phyloP scores from a whole-genome alignment of 35 echinoderm and acorn worm species.

The Patiria miniata region DNA sequence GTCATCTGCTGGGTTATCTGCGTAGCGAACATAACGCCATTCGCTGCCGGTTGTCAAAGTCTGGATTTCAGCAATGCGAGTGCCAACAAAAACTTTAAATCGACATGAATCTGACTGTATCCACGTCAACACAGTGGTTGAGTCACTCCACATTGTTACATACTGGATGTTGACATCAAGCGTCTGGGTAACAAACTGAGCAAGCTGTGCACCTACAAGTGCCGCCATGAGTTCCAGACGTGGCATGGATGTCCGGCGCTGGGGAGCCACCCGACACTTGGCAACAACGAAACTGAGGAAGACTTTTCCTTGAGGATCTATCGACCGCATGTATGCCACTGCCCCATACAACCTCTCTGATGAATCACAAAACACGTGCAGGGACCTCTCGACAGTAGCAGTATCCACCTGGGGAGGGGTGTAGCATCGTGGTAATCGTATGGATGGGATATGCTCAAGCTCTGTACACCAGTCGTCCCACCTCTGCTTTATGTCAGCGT shows the following conservation, averaged over 20 bases:
- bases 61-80: slow-evolving; percentile 25
- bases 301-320: slow-evolving; percentile 24
- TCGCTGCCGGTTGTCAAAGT: slow-evolving; percentile 33
- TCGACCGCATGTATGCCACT: slow-evolving; percentile 33
- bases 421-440: neutral
- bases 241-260: neutral
- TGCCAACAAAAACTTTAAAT: slow-evolving; percentile 41
- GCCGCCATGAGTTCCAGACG: slow-evolving; percentile 27
- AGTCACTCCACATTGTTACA: slow-evolving; percentile 51
- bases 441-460: neutral
- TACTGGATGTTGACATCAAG: slow-evolving; percentile 11
- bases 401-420: neutral
- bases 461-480: neutral
- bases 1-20: slow-evolving; percentile 60
- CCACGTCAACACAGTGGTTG: slow-evolving; percentile 39
- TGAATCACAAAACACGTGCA: slow-evolving; percentile 16
- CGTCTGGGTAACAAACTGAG: neutral
- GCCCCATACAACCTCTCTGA: slow-evolving; percentile 38
- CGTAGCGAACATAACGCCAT: slow-evolving; percentile 53
- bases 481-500: neutral
- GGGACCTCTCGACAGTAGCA: neutral
- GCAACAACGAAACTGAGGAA: slow-evolving; percentile 7
- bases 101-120: slow-evolving; percentile 51
- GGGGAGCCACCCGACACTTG: neutral
- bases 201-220: slow-evolving; percentile 27